A percentile compares a stretch with the other conserved stretches of the same genome.
Conservation (phyloP, 2,888 invertebrate species). For the Trilocha varians region DNA sequence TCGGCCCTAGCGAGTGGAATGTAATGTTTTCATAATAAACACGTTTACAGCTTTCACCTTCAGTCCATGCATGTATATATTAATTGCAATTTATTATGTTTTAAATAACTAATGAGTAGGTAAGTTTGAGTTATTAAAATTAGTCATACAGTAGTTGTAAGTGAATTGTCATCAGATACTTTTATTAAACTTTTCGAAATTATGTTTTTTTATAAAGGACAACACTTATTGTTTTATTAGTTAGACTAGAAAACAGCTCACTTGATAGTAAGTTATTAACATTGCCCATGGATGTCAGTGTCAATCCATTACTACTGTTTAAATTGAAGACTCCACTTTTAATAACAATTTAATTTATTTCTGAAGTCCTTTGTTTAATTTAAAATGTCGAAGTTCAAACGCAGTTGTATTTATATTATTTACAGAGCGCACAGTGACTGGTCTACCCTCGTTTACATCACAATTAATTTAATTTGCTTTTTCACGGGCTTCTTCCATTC, state of each 20-base stretch:
- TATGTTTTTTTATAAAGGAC: too few relatives aligned
- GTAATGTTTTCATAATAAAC: slow-evolving; percentile 46
- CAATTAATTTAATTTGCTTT: slow-evolving; percentile 72
- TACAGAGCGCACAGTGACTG: slow-evolving; percentile 46
- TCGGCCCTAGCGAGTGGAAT: slow-evolving; percentile 28
- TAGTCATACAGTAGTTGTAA: too few relatives aligned
- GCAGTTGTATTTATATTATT: slow-evolving; percentile 56
- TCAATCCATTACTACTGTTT: too few relatives aligned
- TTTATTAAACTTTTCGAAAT: too few relatives aligned
- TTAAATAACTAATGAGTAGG: too few relatives aligned
- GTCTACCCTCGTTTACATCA: slow-evolving; percentile 67
- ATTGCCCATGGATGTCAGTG: too few relatives aligned
- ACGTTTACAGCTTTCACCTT: slow-evolving; percentile 44
- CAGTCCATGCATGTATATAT: slow-evolving; percentile 30
- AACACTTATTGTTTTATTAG: too few relatives aligned
- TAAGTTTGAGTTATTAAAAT: too few relatives aligned
- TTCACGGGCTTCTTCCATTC: slow-evolving; percentile 68
- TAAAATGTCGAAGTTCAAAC: slow-evolving; percentile 44
- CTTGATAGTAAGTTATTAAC: too few relatives aligned
- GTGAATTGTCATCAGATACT: not conserved
- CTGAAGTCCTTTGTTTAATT: slow-evolving; percentile 6
- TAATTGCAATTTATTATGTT: not conserved
- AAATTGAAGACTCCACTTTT: not conserved
- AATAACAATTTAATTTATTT: too few relatives aligned
- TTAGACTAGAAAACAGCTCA: too few relatives aligned